Evolutionary conservation across 2,797 vertebrate genomes (phyloP), one percentile per base, ranked within the genome.

Genomic region (Melanotaenia boesemani): DNA sequence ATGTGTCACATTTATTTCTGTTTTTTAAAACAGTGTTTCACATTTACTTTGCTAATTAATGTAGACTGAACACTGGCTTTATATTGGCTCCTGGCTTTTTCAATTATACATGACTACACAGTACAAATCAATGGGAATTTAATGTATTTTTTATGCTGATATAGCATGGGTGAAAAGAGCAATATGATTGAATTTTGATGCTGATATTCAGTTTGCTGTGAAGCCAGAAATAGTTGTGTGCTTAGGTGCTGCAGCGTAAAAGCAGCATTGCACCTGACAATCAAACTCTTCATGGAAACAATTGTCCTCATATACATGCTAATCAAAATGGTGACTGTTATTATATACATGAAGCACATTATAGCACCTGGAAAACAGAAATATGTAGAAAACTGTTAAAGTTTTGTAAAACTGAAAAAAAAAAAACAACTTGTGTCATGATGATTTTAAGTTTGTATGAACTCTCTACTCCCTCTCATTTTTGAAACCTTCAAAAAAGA

Each of bases 391-490:
- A 48, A 30, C 30, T 30, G 30, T 30, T 30, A 30, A 30, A 6
- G 50, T 54, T 22, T 6, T 13, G 50, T 54, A 24, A 24, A 54
- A 54, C 11, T 18, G 22, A 54, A 11, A 6, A 26, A 15, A 26
- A 15, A 12, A 52, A 61, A 72, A 70, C 22, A 67, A 48, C 46
- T 48, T n/a, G 46, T 48, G 46, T n/a, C 8, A n/a, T n/a, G 20
- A 48, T 48, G 46, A 46, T 2, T 57, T 55, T 0, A 79, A 64
- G 28, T 22, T 72, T 75, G 60, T 48, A 59, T 77, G 67, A 78
- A 82, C 74, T 65, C 22, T 77, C 57, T 58, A 44, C 56, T 80
- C 63, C 41, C 62, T 67, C 60, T 84, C 75, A 82, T 81, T 76
- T 74, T 83, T 76, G 76, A 77, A 82, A 55, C 61, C 59, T 64